Evolutionary conservation across 2,797 vertebrate genomes (phyloP).

Genomic region (Trachurus trachurus): DNA sequence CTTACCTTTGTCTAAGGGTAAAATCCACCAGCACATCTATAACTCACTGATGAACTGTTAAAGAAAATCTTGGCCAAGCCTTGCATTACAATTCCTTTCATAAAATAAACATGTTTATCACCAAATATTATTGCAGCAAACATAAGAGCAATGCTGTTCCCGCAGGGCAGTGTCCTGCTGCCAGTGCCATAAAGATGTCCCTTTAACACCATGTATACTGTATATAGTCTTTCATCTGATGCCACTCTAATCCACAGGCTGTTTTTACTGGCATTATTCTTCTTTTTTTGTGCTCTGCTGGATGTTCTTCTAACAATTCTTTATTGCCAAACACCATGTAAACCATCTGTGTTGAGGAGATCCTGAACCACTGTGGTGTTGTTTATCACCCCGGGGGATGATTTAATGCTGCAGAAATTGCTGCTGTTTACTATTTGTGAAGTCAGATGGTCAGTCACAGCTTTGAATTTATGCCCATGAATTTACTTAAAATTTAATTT

Average conservation of each 20-base stretch:
- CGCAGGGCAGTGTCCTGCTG: constrained; percentile 22
- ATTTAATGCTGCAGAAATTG: constrained; percentile 33
- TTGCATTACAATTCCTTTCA: not conserved
- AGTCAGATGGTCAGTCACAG: constrained; percentile 42
- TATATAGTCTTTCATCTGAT: constrained; percentile 43
- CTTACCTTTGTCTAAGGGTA: not conserved
- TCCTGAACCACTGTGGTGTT: constrained; percentile 35
- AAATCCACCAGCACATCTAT: not conserved
- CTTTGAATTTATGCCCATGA: constrained; percentile 27
- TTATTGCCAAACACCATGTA: constrained; percentile 57
- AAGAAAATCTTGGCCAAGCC: not conserved
- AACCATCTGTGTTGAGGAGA: constrained; percentile 49
- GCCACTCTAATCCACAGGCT: constrained; percentile 55
- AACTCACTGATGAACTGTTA: not conserved
- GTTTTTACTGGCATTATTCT: constrained; percentile 49
- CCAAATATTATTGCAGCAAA: constrained; percentile 17
- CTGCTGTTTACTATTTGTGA: constrained; percentile 42
- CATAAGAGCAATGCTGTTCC: constrained; percentile 12
- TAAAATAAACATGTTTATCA: not conserved
- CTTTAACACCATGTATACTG: constrained; percentile 34
- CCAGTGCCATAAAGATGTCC: constrained; percentile 34
- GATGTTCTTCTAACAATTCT: constrained; percentile 57
- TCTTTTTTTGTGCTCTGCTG: constrained; percentile 28
- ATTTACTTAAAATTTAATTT: constrained; percentile 61
- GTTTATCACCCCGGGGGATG: constrained; percentile 39